phyloP scores from a whole-genome alignment of 2,888 invertebrate species.

The Tridacna crocea region DNA sequence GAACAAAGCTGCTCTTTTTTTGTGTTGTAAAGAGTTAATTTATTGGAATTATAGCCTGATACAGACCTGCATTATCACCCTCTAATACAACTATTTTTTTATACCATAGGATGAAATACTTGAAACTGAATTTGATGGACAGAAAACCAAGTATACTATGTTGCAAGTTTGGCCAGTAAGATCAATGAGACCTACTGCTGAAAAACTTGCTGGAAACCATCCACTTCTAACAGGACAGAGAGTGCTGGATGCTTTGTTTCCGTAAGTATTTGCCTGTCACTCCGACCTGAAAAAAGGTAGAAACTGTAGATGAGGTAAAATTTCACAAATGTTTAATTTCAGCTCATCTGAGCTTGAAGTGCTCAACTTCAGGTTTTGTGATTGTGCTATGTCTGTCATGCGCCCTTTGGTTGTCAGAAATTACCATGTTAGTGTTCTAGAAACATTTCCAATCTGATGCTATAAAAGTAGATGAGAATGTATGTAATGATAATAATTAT shows the following conservation, averaged over 20 bases:
- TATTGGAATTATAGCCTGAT: no score
- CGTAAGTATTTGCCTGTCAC: conserved; percentile 87
- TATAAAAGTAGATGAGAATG: no score
- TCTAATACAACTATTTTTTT: no score
- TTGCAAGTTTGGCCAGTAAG: conserved; percentile 99
- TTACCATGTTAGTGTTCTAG: not conserved
- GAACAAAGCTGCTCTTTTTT: no score
- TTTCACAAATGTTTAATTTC: not conserved
- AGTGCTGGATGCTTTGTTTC: conserved; percentile 98
- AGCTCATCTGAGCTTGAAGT: not conserved
- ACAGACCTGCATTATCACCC: no score
- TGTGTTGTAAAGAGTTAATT: no score
- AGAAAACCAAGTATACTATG: conserved; percentile 96
- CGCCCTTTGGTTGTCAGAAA: not conserved
- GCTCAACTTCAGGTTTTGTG: not conserved
- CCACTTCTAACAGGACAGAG: conserved; percentile 99
- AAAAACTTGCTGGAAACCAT: conserved; percentile 99
- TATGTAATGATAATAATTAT: no score
- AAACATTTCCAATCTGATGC: not conserved
- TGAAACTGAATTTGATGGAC: conserved; percentile 99
- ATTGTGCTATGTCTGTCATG: not conserved
- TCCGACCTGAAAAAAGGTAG: no score
- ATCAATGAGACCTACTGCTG: conserved; percentile 97
- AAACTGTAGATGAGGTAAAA: no score
- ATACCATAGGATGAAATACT: conserved; percentile 92